Percentiles rank a stretch among this genome's conserved stretches.
These are phyloP conservation scores for Taxidea taxus DNA, from an alignment of 2,113 vertebrate genomes.

Conservation along the genomic window DNA sequence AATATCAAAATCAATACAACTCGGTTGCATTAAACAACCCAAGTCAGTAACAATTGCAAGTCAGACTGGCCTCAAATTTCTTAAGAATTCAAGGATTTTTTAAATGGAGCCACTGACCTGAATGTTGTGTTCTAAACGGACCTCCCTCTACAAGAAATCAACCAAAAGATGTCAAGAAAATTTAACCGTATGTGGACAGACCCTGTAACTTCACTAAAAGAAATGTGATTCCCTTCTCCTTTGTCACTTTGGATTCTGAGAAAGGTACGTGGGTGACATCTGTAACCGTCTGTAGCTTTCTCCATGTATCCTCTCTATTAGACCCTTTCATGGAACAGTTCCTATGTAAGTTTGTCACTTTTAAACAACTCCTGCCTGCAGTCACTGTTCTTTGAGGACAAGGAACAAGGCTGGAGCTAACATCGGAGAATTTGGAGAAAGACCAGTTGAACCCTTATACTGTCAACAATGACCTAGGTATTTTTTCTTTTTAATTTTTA, in stretches of 20 bases:
- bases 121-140: not conserved
- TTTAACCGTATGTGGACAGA: not conserved
- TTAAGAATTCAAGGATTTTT: not conserved
- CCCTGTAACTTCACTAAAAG: not conserved
- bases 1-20: not conserved
- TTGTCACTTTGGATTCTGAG: not conserved
- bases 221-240: not conserved
- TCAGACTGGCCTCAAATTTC: not conserved
- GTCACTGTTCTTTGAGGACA: not conserved
- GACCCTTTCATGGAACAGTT: not conserved
- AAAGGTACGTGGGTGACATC: too few relatives aligned
- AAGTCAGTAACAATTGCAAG: not conserved
- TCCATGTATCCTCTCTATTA: too few relatives aligned
- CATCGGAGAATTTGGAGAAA: not conserved
- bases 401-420: not conserved
- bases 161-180: not conserved
- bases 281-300: not conserved
- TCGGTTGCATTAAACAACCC: not conserved
- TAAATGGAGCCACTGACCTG: not conserved
- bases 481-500: too few relatives aligned
- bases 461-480: fast-evolving
- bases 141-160: not conserved
- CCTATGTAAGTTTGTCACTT: not conserved
- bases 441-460: fast-evolving
- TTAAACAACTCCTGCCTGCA: not conserved